Percentiles rank a stretch among this genome's conserved stretches.
Conservation (phyloP, 2,113 vertebrate species). For the Vidua macroura region DNA sequence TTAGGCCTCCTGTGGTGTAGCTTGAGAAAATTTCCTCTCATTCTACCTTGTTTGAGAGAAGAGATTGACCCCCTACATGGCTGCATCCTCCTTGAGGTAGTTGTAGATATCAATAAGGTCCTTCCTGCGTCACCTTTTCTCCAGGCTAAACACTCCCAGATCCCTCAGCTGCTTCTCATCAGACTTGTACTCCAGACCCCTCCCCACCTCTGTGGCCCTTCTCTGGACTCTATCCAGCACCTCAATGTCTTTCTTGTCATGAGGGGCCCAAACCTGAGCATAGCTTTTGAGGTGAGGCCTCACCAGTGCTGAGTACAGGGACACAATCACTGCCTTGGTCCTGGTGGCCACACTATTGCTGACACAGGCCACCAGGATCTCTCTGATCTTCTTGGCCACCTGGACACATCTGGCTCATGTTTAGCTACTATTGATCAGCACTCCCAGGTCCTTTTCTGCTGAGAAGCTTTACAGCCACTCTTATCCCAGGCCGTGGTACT, state of each 20-base stretch:
- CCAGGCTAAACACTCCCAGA: neutral
- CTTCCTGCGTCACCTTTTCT: neutral
- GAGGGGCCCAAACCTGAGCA: neutral
- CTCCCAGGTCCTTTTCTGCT: fast-evolving
- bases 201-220: neutral
- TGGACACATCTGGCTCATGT: neutral
- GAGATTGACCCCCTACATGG: neutral
- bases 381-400: neutral
- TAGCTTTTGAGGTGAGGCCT: neutral
- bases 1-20: neutral
- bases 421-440: fast-evolving
- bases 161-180: neutral
- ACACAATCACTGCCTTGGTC: neutral
- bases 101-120: fast-evolving
- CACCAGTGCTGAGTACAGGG: neutral
- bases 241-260: neutral
- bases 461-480: neutral
- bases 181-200: neutral
- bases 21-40: neutral
- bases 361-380: neutral
- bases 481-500: neutral
- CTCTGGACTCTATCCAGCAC: neutral
- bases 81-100: neutral
- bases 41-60: neutral
- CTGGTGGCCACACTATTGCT: neutral